Percentiles rank a stretch among this genome's conserved stretches.
These are phyloP conservation scores for Agapornis canus DNA, from an alignment of 2,797 vertebrate genomes.

Conservation along the genomic window DNA sequence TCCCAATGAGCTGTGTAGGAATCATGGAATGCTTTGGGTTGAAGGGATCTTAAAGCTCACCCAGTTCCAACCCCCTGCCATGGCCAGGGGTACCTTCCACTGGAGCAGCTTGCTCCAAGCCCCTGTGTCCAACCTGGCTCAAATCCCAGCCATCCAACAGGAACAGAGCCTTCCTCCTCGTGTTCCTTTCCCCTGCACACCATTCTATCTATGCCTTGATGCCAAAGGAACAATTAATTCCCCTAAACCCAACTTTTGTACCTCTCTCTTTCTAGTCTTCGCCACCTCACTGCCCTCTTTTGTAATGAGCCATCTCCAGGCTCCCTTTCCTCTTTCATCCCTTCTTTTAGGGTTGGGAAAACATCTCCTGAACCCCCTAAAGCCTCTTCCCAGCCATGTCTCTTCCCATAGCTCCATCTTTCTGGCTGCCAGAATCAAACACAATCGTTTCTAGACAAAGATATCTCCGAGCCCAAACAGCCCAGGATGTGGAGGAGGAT, in stretches of 20 bases:
- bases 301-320: not conserved
- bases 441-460: not conserved
- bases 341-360: not conserved
- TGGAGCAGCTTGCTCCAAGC: not conserved
- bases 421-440: not conserved
- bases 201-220: rapidly evolving
- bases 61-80: not conserved
- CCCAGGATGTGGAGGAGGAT: not conserved
- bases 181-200: not conserved
- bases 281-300: not conserved
- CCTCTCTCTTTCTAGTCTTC: not conserved
- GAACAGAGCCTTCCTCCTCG: not conserved
- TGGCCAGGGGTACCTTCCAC: not conserved
- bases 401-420: not conserved
- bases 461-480: not conserved
- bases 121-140: not conserved
- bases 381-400: not conserved
- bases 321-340: rapidly evolving
- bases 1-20: not conserved
- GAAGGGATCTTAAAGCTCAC: not conserved
- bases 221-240: no score
- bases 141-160: not conserved
- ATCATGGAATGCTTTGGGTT: not conserved
- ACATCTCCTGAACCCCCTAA: not conserved
- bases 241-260: not conserved